These are phyloP conservation scores for Rhabdomys pumilio DNA, from an alignment of 2,797 vertebrate species.

Conservation along the genomic window DNA sequence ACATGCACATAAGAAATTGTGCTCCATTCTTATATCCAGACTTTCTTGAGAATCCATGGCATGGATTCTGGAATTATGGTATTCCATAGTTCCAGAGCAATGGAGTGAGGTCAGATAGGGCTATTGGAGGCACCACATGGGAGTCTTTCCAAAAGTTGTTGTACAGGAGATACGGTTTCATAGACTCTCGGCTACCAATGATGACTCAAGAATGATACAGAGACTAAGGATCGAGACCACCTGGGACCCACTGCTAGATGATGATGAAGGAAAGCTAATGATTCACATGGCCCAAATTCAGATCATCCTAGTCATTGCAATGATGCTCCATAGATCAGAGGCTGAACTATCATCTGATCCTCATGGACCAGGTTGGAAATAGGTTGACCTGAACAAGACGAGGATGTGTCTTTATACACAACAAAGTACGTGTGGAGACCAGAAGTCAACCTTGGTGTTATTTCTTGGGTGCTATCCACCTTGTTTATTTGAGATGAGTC, in stretches of 20 bases:
- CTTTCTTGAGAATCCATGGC: neutral
- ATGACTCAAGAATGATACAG: neutral
- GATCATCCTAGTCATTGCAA: neutral
- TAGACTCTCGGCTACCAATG: neutral
- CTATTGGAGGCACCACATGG: neutral
- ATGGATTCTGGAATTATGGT: neutral
- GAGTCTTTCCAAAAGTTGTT: neutral
- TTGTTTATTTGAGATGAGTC: neutral
- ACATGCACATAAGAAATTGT: neutral
- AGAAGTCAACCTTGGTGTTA: neutral
- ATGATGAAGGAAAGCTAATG: neutral
- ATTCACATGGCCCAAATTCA: neutral
- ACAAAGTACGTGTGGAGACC: neutral
- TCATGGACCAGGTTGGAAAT: neutral
- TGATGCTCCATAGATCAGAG: neutral
- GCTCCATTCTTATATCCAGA: neutral
- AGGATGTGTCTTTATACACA: neutral
- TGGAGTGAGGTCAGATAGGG: neutral
- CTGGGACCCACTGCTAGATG: neutral
- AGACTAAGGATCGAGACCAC: neutral
- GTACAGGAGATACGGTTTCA: neutral
- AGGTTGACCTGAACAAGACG: neutral
- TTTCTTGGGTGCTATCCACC: neutral
- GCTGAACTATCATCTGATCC: too few relatives aligned
- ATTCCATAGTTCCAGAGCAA: neutral